Base-by-base conservation (phyloP, 2,888 invertebrate genomes). In the Cosmia pyralina region DNA sequence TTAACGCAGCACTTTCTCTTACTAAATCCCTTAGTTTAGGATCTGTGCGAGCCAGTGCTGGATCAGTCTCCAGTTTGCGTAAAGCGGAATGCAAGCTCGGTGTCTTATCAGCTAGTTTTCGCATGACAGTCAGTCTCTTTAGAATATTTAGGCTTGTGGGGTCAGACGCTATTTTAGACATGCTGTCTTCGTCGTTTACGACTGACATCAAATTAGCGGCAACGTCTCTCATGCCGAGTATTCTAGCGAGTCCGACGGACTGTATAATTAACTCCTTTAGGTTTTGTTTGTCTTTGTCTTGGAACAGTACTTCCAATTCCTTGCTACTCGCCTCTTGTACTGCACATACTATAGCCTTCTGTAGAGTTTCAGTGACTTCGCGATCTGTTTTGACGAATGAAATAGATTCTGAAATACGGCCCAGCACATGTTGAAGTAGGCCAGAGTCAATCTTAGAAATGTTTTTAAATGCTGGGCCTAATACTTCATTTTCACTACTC, bases 1-100 rank as follows among this genome's bases (percentile, higher is more conserved):
- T 97, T 44, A 98, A 93, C 10, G 97, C 97, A 4, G 97, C 98
- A 90, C 98, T 98, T 91, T 98, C 97, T 85, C 97, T 94, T 0
- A 98, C 97, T 65, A 98, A 94, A 88, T 97, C 97, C 65, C 98
- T 95, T 38, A 98, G 94, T 78, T 97, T 96, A 52, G 98, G 97
- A 93, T 98, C 98, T 34, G 96, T 97, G 75, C 97, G 97, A 73
- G 97, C 97, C 77, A 97, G 93, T 88, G 97, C 97, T 17, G 98
- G 97, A 88, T 98, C 97, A 63, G 96, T 96, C 89, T 97, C 97
- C 55, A 98, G 92, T 85, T 97, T 96, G 44, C 95, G 94, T 28
- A 98, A 93, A 0, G 97, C 97, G 15, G 96, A 96, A 81, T 96
- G 94, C 75, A 97, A 95, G 28, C 96, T 96, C 6, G 97, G 97